phyloP scores from a whole-genome alignment of 2,797 vertebrate genomes.

The Protosalanx chinensis region DNA sequence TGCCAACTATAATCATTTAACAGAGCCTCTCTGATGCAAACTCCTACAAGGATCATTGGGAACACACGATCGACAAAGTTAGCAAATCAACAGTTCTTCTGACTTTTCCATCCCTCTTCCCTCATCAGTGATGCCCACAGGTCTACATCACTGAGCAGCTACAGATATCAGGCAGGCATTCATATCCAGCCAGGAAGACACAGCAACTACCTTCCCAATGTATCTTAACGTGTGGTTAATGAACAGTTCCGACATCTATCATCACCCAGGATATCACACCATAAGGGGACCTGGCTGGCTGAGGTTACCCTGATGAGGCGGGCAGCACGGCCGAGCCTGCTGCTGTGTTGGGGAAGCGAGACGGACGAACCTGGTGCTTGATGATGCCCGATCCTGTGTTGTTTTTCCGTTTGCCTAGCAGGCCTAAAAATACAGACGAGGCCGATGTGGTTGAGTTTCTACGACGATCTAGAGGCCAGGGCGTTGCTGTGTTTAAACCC shows the following conservation, averaged over 20 bases:
- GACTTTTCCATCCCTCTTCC: background rate
- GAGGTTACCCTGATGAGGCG: background rate
- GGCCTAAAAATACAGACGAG: background rate
- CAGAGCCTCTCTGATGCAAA: too few relatives aligned
- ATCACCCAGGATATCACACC: background rate
- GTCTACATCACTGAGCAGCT: background rate
- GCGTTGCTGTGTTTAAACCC: constrained; percentile 34
- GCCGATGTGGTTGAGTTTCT: background rate
- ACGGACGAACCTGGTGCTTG: background rate
- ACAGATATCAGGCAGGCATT: background rate
- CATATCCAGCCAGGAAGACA: background rate
- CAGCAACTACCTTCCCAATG: background rate
- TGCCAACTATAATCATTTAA: too few relatives aligned
- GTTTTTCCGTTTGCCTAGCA: background rate
- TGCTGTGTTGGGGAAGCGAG: background rate
- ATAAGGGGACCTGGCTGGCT: background rate
- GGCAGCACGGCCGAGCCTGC: too few relatives aligned
- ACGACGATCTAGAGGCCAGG: background rate
- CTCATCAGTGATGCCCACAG: background rate
- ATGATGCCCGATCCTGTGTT: background rate
- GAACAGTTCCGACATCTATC: background rate
- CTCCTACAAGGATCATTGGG: too few relatives aligned
- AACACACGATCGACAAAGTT: background rate
- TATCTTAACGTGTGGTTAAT: background rate
- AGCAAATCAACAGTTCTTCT: background rate